Evolutionary conservation across 2,888 invertebrate genomes (phyloP), one percentile per base, ranked within the genome.

Genomic region (Quadroppia sp.): DNA sequence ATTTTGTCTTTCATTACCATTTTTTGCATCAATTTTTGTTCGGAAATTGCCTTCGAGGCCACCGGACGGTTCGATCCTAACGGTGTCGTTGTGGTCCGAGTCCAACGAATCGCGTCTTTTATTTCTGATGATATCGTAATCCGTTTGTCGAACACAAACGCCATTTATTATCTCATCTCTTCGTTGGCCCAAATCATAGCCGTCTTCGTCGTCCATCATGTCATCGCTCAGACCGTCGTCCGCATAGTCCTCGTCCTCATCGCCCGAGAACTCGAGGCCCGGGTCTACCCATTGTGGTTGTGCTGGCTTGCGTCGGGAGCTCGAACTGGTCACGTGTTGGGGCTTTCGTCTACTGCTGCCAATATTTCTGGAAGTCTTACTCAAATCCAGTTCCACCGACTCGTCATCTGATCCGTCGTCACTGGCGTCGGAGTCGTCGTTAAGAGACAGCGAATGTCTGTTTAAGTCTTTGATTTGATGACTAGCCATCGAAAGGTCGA

Each of bases 271-370:
- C 42, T 82, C 81, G 13, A 81, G 78, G 7, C 92, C 92, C 9
- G 96, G 96, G 83, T 95, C 95, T 4, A 96, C 94, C 94, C 96
- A 95, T 83, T 97, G 95, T 1, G 97, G 96, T 72, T 95, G 94
- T 0, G 94, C 94, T 0, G 95, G 94, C 85, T 97, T 97, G 80
- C 96, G 87, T 77, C 94, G 85, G n/a, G 78, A 77, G 59, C 77
- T 77, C 48, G 77, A 77, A 56, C 74, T 74, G 40, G 75, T 72
- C 23, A 76, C 74, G n/a, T 53, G 32, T 56, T 69, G 59, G n/a
- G 76, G 76, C 45, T 74, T 76, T 71, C 75, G 56, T 42, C 76
- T 32, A 48, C 74, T 61, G 40, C 72, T 67, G 15, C 76, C 75
- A 17, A 71, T 28, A 64, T 11, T 40, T 32, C 23, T 50, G 40